Conservation (phyloP, 2,888 invertebrate species). For the Drosophila aldrichi region DNA sequence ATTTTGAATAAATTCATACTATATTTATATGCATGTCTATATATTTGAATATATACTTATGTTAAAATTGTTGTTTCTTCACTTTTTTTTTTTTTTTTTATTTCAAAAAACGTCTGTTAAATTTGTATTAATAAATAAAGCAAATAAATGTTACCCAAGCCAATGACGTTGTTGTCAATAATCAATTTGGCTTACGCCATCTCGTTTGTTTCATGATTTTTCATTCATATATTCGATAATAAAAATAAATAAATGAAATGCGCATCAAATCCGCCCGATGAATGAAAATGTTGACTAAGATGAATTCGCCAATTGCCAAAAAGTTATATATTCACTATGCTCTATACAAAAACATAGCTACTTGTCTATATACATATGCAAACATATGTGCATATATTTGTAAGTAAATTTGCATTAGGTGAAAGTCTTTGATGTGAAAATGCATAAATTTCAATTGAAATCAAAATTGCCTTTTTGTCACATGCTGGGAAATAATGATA, state of each 20-base stretch:
- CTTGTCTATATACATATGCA: not conserved
- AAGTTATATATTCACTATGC: slow-evolving; percentile 25
- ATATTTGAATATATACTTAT: not conserved
- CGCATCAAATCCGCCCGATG: slow-evolving; percentile 43
- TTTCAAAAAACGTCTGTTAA: slow-evolving; percentile 4
- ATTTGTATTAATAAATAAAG: slow-evolving; percentile 10
- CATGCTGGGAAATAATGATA: slow-evolving; percentile 30
- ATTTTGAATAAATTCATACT: slow-evolving; percentile 11
- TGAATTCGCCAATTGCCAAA: slow-evolving; percentile 39
- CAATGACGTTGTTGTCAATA: slow-evolving; percentile 63
- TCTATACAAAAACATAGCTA: slow-evolving; percentile 1
- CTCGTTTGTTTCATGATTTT: slow-evolving; percentile 47
- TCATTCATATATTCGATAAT: slow-evolving; percentile 64
- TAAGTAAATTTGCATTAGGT: slow-evolving; percentile 52
- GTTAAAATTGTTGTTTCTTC: slow-evolving; percentile 2
- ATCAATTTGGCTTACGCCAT: slow-evolving; percentile 56
- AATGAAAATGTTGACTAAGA: slow-evolving; percentile 48
- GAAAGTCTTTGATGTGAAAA: slow-evolving; percentile 45
- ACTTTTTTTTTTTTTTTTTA: slow-evolving; percentile 7
- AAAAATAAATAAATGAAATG: slow-evolving; percentile 54
- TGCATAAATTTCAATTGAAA: slow-evolving; percentile 51
- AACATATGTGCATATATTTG: not conserved
- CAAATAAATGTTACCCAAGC: slow-evolving; percentile 9
- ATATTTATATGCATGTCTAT: not conserved
- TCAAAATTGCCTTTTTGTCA: slow-evolving; percentile 33